Evolutionary conservation across 2,113 vertebrate genomes (phyloP), one percentile per base, ranked within the genome.

Genomic region (Epinephelus cyanopodus): DNA sequence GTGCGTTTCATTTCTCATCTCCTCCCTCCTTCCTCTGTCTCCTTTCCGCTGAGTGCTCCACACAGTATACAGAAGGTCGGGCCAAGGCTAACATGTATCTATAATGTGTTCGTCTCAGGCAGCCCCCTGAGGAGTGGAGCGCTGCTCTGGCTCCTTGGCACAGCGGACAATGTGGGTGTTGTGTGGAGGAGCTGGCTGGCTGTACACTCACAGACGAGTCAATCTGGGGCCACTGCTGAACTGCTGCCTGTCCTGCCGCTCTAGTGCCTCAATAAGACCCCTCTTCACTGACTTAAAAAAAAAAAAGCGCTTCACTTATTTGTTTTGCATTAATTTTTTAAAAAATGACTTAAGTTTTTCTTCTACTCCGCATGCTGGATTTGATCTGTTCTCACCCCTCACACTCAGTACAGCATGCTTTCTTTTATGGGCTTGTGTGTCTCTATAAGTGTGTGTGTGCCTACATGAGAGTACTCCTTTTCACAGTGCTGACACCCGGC

Each of bases 101-200:
- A 89, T 92, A 94, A 93, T 95, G 92, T 93, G 87, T 90, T 92
- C 83, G 82, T 92, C 90, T 93, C 76, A 81, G 80, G 79, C 83
- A 85, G 87, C 91, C 90, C 90, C 89, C 92, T 29, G 90, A 95
- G 93, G 95, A 96, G 95, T 90, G 95, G 87, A 92, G 87, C 77
- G 63, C 65, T 74, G 91, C 94, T 92, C 93, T 81, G 90, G 91
- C 91, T 92, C 89, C 91, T 95, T 97, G 97, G 97, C 97, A 96
- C 91, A 0, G 92, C 68, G 95, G 96, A 99, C 98, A 98, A 98
- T 98, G 97, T 95, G 75, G 85, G 96, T 97, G 97, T 98, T 98
- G 97, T 98, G 96, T 95, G 96, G 96, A 96, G 95, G 92, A 96
- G 96, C 96, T 95, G 96, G 95, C 90, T 80, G 95, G 96, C 81